Conservation (phyloP, 2,113 vertebrate species). For the Dryoscopus gambensis region DNA sequence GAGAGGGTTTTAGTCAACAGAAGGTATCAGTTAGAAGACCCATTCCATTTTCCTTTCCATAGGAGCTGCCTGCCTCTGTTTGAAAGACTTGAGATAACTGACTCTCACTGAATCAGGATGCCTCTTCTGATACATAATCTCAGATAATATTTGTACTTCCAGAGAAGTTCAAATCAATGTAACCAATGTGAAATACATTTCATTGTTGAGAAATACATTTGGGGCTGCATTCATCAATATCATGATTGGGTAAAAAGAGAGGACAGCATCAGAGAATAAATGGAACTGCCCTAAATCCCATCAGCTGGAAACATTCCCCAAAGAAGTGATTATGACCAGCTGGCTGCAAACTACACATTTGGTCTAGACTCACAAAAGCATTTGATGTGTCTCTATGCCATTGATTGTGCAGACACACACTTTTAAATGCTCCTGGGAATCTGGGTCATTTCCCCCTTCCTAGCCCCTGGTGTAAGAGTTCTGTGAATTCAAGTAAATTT, state of each 20-base stretch:
- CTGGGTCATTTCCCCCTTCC: not conserved
- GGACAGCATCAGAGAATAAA: not conserved
- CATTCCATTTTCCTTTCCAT: not conserved
- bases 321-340: conserved; percentile 27
- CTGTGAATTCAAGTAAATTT: not conserved
- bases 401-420: not conserved
- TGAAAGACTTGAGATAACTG: not conserved
- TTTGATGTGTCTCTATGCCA: not conserved
- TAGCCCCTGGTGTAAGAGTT: not conserved
- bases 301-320: conserved; percentile 43
- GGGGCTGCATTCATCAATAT: not conserved
- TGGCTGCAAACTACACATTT: conserved; percentile 47
- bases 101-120: not conserved
- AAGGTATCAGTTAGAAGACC: not conserved
- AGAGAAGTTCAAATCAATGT: not conserved
- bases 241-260: not conserved
- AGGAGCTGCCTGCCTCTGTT: not conserved
- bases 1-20: not conserved
- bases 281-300: conserved; percentile 16
- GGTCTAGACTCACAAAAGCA: conserved; percentile 15
- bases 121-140: not conserved
- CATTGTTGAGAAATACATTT: not conserved
- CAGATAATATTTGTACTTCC: not conserved
- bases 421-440: not conserved
- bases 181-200: not conserved